phyloP scores from a whole-genome alignment of 1,140 invertebrate genomes.

The Drosophila chauvacae region DNA sequence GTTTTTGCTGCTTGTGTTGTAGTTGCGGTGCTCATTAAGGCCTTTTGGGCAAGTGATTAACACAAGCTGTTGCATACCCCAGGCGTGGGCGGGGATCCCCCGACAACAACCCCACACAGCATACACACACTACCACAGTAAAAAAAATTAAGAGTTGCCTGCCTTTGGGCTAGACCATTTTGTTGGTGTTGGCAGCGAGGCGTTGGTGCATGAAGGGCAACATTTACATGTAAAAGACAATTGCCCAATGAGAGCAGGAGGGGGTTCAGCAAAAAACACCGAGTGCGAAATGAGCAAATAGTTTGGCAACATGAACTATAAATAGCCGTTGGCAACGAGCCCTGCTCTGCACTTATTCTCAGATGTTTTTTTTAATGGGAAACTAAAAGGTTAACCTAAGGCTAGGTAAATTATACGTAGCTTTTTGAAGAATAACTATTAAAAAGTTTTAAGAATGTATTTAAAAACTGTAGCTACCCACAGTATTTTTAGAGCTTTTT shows the following conservation, averaged over 20 bases:
- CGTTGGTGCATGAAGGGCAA: constrained; percentile 30
- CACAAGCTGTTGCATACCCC: constrained; percentile 70
- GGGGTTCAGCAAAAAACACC: constrained; percentile 7
- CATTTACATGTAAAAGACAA: constrained; percentile 51
- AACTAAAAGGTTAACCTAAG: background rate
- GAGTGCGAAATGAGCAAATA: constrained; percentile 34
- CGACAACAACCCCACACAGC: constrained; percentile 8
- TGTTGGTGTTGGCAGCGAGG: constrained; percentile 15
- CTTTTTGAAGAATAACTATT: too few species aligned
- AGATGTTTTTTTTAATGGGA: background rate
- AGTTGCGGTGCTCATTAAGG: constrained; percentile 71
- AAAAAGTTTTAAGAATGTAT: too few species aligned
- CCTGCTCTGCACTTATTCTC: constrained; percentile 3
- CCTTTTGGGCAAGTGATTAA: constrained; percentile 74
- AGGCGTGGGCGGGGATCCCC: constrained; percentile 26
- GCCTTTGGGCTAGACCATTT: constrained; percentile 43
- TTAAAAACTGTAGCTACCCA: too few species aligned
- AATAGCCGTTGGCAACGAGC: constrained; percentile 15
- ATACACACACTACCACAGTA: constrained; percentile 14
- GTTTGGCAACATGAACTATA: constrained; percentile 27
- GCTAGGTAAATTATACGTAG: too few species aligned
- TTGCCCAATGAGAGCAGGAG: constrained; percentile 30
- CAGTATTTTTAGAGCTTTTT: too few species aligned
- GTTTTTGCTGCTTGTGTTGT: constrained; percentile 23
- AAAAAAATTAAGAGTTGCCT: constrained; percentile 45